Evolutionary conservation across 2,888 invertebrate species (phyloP), one percentile per base, ranked within the genome.

Genomic region (Drosophila kanekoi): DNA sequence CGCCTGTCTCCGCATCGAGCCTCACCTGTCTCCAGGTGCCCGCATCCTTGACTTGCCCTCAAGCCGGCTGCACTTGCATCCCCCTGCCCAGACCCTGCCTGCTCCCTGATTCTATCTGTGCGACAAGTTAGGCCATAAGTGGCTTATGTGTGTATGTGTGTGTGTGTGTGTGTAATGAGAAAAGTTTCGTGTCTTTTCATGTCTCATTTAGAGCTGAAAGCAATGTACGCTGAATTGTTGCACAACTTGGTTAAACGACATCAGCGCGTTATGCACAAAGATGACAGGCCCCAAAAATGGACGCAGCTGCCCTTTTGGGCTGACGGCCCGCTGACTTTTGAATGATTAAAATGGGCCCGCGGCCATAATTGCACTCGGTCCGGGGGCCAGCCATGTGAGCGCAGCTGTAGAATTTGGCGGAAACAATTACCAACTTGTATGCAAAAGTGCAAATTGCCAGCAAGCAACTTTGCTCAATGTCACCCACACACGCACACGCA

Each of bases 101-200:
- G 44, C 57, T 47, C 10, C 33, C 44, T 14, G 67, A 67, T 62
- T 62, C 52, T 61, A 56, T 64, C 57, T 49, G 62, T 77, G 79
- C 56, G 76, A 69, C 66, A 80, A 80, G 44, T 71, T 60, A 59
- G 63, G 45, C 48, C 63, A 68, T 70, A 81, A 80, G 81, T 77
- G 77, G 70, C 80, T 79, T 71, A 75, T 60, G 23, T 71, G 76
- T 60, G 48, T 40, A 23, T 48, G 18, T 51, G 54, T 37, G 44
- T 49, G 28, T 49, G 37, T 58, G 52, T 48, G 59, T 51, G 82
- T 87, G 87, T 92, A 91, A 91, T 92, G 91, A 91, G 91, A 92
- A 91, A 91, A 92, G 86, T 91, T 91, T 89, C 80, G 73, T 87
- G 80, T 81, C 81, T 82, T 81, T 82, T 87, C 85, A 87, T 85